Percentiles rank a stretch among this genome's conserved stretches.
These are phyloP conservation scores for Shinisaurus crocodilurus DNA, from an alignment of 2,113 vertebrate species.

Conservation along the genomic window DNA sequence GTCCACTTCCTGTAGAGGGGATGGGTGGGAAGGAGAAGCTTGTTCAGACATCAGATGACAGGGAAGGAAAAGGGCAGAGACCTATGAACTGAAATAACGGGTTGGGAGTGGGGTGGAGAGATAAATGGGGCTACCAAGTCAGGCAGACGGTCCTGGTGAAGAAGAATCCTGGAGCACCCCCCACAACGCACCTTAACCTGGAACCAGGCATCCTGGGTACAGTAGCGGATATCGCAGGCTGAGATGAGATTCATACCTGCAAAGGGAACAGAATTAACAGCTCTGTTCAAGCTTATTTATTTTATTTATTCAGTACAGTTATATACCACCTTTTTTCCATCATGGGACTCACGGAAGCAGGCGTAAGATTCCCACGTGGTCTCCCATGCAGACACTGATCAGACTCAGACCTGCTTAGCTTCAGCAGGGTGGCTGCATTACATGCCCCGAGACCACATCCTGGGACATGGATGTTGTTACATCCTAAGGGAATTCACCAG, in stretches of 20 bases:
- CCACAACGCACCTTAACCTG: slow-evolving; percentile 83
- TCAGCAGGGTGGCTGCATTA: not conserved
- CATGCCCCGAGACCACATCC: too few relatives aligned
- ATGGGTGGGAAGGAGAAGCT: accelerated
- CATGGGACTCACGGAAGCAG: too few relatives aligned
- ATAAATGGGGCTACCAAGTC: accelerated
- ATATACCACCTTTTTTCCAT: not conserved
- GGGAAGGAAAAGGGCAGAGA: not conserved
- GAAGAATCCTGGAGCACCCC: not conserved
- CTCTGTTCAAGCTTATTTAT: not conserved
- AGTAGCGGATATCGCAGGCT: slow-evolving; percentile 90
- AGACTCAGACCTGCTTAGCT: too few relatives aligned
- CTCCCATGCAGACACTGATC: not conserved
- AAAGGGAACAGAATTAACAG: not conserved
- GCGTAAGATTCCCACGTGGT: not conserved
- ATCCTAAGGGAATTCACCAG: too few relatives aligned
- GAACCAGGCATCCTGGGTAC: slow-evolving; percentile 88
- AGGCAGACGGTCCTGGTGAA: accelerated
- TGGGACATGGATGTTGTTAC: too few relatives aligned
- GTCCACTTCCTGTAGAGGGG: slow-evolving; percentile 84
- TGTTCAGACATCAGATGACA: not conserved
- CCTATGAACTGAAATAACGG: not conserved
- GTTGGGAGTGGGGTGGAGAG: accelerated
- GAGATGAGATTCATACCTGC: slow-evolving; percentile 88
- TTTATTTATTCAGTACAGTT: too few relatives aligned